Percentiles rank a stretch among this genome's conserved stretches.
phyloP scores from a whole-genome alignment of 2,113 vertebrate genomes.

The Puffinus mauretanicus region DNA sequence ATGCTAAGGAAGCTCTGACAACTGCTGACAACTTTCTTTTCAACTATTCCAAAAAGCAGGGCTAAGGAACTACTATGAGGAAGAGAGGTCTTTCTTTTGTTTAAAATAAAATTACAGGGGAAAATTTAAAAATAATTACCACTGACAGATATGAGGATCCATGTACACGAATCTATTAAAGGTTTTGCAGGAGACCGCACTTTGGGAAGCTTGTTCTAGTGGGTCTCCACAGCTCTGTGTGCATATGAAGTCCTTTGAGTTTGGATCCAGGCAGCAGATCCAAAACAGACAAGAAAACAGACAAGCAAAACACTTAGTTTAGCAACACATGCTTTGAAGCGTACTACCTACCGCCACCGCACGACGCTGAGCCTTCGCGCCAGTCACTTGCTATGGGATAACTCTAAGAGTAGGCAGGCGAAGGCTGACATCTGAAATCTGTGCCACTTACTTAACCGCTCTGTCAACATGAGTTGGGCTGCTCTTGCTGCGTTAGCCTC shows the following conservation, averaged over 20 bases:
- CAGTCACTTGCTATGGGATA: constrained; percentile 6
- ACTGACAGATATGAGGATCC: neutral
- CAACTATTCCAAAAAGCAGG: neutral
- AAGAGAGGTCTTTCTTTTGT: neutral
- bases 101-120: neutral
- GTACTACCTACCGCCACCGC: neutral
- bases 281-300: neutral
- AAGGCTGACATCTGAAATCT: constrained; percentile 53
- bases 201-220: neutral
- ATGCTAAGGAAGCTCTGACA: neutral
- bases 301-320: neutral
- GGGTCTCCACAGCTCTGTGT: neutral
- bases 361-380: neutral
- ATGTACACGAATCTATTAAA: neutral
- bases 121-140: neutral
- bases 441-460: constrained; percentile 21
- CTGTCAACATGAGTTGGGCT: constrained; percentile 42
- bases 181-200: neutral
- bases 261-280: neutral
- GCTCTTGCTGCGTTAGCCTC: neutral
- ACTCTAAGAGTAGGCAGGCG: neutral
- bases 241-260: neutral
- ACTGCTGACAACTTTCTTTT: neutral
- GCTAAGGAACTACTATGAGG: neutral
- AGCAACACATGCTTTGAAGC: neutral